These are phyloP conservation scores for Typhlichthys subterraneus DNA, from an alignment of 2,797 vertebrate genomes.

Conservation along the genomic window DNA sequence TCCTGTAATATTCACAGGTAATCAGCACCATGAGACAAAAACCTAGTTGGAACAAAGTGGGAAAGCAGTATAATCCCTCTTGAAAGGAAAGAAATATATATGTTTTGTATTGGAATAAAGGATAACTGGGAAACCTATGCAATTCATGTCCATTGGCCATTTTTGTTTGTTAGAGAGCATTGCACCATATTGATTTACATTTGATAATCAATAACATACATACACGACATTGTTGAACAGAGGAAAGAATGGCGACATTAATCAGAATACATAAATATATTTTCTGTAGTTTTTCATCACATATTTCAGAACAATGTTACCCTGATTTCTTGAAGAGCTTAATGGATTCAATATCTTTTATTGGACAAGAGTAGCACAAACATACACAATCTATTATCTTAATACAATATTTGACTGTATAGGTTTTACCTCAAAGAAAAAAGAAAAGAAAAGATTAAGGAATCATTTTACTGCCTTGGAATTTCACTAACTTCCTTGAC, in stretches of 20 bases:
- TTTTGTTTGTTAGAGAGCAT: constrained; percentile 63
- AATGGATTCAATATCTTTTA: constrained; percentile 74
- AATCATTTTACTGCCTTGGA: constrained; percentile 94
- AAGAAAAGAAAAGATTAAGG: constrained; percentile 86
- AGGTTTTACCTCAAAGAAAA: constrained; percentile 75
- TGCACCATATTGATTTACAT: constrained; percentile 75
- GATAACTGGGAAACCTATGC: constrained; percentile 26
- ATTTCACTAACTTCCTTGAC: constrained; percentile 94
- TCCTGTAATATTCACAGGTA: constrained; percentile 27
- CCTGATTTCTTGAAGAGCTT: constrained; percentile 77
- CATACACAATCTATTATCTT: constrained; percentile 76
- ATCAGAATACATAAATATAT: constrained; percentile 78
- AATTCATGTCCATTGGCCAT: constrained; percentile 64
- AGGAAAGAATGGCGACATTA: constrained; percentile 76
- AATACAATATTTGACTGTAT: constrained; percentile 65
- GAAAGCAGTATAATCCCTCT: constrained; percentile 55
- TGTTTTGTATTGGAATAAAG: constrained; percentile 40
- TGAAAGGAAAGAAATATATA: constrained; percentile 35
- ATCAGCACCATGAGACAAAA: constrained; percentile 66
- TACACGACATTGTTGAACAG: constrained; percentile 66
- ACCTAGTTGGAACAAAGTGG: constrained; percentile 38
- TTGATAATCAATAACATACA: constrained; percentile 60
- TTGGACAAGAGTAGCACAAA: constrained; percentile 78
- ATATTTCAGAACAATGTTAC: constrained; percentile 71
- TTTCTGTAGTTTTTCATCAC: constrained; percentile 72